A percentile compares a stretch with the other conserved stretches of the same genome.
Evolutionary conservation across 2,888 invertebrate genomes (phyloP).

Genomic region (Agriopis aurantiaria): DNA sequence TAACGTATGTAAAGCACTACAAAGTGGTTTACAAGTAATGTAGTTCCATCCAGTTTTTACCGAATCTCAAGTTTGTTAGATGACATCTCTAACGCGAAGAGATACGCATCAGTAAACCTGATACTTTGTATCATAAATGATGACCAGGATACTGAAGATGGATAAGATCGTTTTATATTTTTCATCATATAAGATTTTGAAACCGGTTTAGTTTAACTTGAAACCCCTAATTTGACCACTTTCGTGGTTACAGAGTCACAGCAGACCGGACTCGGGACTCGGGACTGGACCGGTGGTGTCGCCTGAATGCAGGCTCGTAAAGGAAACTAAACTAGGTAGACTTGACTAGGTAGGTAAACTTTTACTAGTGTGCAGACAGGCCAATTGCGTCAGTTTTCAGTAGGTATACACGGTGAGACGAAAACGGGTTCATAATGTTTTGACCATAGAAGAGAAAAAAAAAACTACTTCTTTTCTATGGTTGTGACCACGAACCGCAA

Average conservation of each 20-base stretch:
- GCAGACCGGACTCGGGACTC: no score
- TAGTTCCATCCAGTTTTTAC: slow-evolving; percentile 40
- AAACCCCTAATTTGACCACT: not conserved
- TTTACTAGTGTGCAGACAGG: no score
- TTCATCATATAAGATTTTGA: slow-evolving; percentile 12
- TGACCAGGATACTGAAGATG: slow-evolving; percentile 46
- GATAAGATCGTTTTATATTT: slow-evolving; percentile 43
- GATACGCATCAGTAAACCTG: slow-evolving; percentile 66
- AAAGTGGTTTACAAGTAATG: not conserved
- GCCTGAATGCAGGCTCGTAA: no score
- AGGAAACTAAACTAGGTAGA: no score
- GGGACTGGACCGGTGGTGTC: no score
- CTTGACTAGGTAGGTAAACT: no score
- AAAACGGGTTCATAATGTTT: no score
- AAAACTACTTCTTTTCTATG: no score
- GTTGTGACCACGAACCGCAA: no score
- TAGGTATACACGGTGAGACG: no score
- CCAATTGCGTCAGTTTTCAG: no score
- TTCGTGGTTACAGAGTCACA: not conserved
- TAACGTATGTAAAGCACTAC: not conserved
- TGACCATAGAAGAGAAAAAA: no score
- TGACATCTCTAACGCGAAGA: slow-evolving; percentile 53
- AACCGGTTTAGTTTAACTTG: slow-evolving; percentile 12
- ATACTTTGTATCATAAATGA: slow-evolving; percentile 58
- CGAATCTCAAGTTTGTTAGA: slow-evolving; percentile 46